phyloP scores from a whole-genome alignment of 2,888 invertebrate genomes.

The Iphiclides podalirius region DNA sequence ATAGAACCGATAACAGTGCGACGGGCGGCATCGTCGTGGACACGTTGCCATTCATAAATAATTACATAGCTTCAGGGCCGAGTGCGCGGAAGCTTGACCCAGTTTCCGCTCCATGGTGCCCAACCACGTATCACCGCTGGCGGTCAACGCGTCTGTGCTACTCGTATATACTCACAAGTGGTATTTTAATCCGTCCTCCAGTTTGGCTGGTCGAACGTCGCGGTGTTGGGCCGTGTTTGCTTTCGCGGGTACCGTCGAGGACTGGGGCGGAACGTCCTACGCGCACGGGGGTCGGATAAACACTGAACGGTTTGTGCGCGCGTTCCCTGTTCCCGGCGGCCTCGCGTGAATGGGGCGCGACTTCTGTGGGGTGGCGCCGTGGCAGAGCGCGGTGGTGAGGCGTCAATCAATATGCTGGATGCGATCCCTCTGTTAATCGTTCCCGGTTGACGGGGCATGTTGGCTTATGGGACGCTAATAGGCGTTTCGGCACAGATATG shows the following conservation, averaged over 20 bases:
- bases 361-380: conserved; percentile 73
- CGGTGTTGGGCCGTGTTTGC: conserved; percentile 31
- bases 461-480: neutral
- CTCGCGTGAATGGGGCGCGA: conserved; percentile 73
- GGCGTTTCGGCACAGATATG: neutral
- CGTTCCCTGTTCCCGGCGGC: conserved; percentile 75
- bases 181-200: conserved; percentile 62
- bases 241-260: conserved; percentile 45
- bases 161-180: conserved; percentile 59
- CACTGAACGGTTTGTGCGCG: conserved; percentile 65
- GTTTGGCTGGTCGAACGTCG: conserved; percentile 41
- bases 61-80: conserved; percentile 53
- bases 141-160: conserved; percentile 18
- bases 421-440: conserved; percentile 56
- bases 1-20: neutral
- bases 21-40: conserved; percentile 33
- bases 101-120: conserved; percentile 39
- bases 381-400: conserved; percentile 63
- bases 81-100: conserved; percentile 74
- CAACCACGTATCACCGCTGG: neutral
- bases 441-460: conserved; percentile 12
- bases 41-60: conserved; percentile 64
- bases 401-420: conserved; percentile 78
- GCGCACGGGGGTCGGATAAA: conserved; percentile 52
- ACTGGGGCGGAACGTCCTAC: conserved; percentile 52